phyloP scores from a whole-genome alignment of 2,113 vertebrate genomes.

The Brachyhypopomus gauderio region DNA sequence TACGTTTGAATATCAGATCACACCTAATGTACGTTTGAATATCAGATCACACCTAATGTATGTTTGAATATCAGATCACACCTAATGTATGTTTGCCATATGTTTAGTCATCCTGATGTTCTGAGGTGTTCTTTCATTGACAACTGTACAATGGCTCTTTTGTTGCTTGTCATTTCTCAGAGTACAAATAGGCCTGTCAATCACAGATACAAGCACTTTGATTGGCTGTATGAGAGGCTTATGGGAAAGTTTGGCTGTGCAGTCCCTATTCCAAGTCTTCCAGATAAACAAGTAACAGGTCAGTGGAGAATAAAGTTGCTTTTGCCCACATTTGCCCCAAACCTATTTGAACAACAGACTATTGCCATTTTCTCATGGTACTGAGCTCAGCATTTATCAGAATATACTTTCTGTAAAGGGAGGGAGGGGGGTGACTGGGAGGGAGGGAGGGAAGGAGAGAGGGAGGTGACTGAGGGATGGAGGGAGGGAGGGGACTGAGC shows the following conservation, averaged over 20 bases:
- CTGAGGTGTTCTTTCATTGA: background rate
- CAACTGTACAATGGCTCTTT: background rate
- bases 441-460: too few relatives aligned
- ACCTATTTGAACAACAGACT: background rate
- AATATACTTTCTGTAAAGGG: too few relatives aligned
- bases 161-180: conserved; percentile 63
- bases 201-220: conserved; percentile 91
- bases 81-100: conserved; percentile 77
- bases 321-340: background rate
- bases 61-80: conserved; percentile 82
- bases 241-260: conserved; percentile 86
- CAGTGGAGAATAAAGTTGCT: background rate
- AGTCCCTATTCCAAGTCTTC: conserved; percentile 85
- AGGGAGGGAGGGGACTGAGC: too few relatives aligned
- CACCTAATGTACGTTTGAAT: conserved; percentile 77
- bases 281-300: conserved; percentile 90
- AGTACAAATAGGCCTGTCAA: conserved; percentile 86
- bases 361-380: background rate
- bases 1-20: conserved; percentile 87
- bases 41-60: conserved; percentile 80
- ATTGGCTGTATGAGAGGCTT: conserved; percentile 87
- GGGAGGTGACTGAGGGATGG: too few relatives aligned
- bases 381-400: background rate
- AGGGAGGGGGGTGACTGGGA: too few relatives aligned
- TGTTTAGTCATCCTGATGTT: background rate